Percentiles rank a stretch among this genome's conserved stretches.
Conservation (phyloP, 37 sponge, comb jelly and placozoan genomes). For the Crambe crambe region DNA sequence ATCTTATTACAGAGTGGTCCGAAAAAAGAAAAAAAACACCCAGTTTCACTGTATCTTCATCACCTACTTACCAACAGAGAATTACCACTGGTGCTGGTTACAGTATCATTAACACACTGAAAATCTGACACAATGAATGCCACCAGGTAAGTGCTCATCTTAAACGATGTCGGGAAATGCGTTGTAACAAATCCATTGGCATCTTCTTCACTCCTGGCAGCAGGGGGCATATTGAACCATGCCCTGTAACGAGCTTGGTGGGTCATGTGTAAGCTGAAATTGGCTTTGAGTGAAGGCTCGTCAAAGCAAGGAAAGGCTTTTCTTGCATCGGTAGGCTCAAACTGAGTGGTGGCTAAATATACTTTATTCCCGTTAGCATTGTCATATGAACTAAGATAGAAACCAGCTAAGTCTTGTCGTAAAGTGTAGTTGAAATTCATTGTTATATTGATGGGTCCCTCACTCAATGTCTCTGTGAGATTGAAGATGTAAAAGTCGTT, state of each 20-base stretch:
- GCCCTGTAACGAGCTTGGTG: conserved; percentile 50
- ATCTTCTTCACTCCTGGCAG: background rate
- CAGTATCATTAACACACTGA: conserved; percentile 22
- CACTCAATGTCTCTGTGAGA: conserved; percentile 1
- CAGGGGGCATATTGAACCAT: conserved; percentile 83
- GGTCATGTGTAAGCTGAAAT: conserved; percentile 79
- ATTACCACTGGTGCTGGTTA: conserved; percentile 7
- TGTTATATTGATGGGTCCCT: background rate
- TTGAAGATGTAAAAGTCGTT: conserved; percentile 70
- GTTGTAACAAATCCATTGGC: conserved; percentile 31
- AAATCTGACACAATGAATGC: conserved; percentile 96
- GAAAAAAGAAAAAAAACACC: no score
- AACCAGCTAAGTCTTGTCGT: conserved; percentile 65
- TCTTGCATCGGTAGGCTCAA: conserved; percentile 95
- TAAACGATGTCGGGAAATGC: conserved; percentile 67
- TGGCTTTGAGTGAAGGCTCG: conserved; percentile 93
- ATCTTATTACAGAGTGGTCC: no score
- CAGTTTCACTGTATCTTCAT: no score
- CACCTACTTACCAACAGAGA: background rate
- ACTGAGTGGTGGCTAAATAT: conserved; percentile 88
- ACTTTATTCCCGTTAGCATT: conserved; percentile 24
- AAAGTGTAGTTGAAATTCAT: conserved; percentile 72
- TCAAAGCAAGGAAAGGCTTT: conserved; percentile 98
- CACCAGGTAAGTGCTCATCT: conserved; percentile 97
- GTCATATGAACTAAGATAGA: conserved; percentile 82